Conservation (phyloP, 2,113 vertebrate species). For the Neolamprologus toae region DNA sequence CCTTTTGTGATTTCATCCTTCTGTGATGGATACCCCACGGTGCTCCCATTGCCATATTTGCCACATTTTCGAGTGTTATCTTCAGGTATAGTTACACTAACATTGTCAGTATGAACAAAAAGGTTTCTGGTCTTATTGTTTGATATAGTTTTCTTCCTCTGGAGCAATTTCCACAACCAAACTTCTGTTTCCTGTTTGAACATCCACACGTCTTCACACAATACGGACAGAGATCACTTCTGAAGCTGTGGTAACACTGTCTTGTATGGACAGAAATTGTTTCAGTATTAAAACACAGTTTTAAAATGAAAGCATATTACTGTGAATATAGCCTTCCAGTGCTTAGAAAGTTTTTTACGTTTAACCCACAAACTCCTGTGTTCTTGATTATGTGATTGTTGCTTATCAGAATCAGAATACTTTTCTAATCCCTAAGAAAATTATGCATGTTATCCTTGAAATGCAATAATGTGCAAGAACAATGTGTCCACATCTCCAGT, state of each 20-base stretch:
- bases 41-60: neutral
- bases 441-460: neutral
- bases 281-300: neutral
- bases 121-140: fast-evolving
- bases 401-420: neutral
- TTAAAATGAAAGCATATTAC: neutral
- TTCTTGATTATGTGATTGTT: neutral
- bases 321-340: neutral
- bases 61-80: neutral
- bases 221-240: neutral
- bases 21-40: neutral
- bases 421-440: neutral
- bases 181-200: neutral
- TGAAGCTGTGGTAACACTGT: neutral
- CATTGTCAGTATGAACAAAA: fast-evolving
- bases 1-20: neutral
- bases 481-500: neutral
- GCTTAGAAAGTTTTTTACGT: fast-evolving
- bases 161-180: neutral
- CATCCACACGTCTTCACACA: neutral
- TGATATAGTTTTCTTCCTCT: neutral
- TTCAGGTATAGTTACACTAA: neutral
- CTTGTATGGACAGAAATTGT: neutral
- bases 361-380: fast-evolving
- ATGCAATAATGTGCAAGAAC: neutral